Percentiles rank a stretch among this genome's conserved stretches.
Conservation (phyloP, 1,140 invertebrate species). For the Gonioctena quinquepunctata region DNA sequence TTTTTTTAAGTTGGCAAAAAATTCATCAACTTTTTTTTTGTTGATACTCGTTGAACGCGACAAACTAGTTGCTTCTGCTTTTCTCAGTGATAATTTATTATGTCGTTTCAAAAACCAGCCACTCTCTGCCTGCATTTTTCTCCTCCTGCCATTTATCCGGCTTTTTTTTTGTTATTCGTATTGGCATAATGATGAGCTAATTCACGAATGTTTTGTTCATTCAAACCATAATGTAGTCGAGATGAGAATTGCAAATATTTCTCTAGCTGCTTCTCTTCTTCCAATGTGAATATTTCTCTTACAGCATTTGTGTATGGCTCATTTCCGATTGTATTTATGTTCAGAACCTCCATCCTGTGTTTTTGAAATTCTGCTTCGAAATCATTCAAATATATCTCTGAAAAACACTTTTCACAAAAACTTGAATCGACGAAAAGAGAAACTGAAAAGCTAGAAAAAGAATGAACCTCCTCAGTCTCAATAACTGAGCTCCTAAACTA, state of each 20-base stretch:
- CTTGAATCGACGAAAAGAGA: too few species aligned
- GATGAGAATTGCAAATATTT: slow-evolving; percentile 40
- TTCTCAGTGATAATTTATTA: not conserved
- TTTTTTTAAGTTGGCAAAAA: not conserved
- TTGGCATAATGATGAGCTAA: slow-evolving; percentile 17
- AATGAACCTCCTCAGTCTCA: too few species aligned
- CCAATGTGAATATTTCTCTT: slow-evolving; percentile 45
- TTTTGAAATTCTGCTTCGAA: too few species aligned
- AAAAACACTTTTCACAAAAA: too few species aligned
- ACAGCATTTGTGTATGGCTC: too few species aligned
- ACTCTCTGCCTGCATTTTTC: not conserved
- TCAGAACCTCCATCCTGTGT: too few species aligned
- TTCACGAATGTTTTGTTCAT: slow-evolving; percentile 48
- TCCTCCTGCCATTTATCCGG: not conserved
- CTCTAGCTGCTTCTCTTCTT: not conserved
- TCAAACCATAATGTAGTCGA: slow-evolving; percentile 43
- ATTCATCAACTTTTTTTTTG: not conserved
- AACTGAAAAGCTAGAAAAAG: too few species aligned
- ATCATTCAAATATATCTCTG: too few species aligned
- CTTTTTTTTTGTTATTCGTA: not conserved
- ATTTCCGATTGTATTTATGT: too few species aligned
- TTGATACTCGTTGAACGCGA: not conserved
- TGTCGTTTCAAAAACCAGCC: not conserved
- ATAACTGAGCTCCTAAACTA: too few species aligned
- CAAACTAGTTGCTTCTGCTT: not conserved